A percentile compares a stretch with the other conserved stretches of the same genome.
Evolutionary conservation across 2,113 vertebrate species (phyloP).

Genomic region (Sitta europaea): DNA sequence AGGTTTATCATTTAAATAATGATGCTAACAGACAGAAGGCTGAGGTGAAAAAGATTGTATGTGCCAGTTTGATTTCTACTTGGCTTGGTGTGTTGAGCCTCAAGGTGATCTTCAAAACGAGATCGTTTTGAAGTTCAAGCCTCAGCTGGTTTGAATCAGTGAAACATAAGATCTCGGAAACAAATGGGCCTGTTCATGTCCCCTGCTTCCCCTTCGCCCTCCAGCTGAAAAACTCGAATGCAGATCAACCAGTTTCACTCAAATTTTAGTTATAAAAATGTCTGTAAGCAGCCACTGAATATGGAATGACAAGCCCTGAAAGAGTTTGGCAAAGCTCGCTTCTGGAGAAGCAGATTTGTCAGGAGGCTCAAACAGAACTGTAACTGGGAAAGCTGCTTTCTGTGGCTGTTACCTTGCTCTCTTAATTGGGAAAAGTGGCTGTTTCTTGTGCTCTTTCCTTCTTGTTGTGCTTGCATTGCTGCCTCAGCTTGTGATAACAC

Average conservation of each 20-base stretch:
- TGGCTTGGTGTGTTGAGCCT: neutral
- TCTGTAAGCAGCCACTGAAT: neutral
- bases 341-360: neutral
- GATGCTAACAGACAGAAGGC: neutral
- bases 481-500: neutral
- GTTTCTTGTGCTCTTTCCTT: neutral
- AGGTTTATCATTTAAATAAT: constrained; percentile 1
- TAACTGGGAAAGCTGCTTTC: neutral
- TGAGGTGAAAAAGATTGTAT: neutral
- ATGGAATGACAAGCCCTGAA: neutral
- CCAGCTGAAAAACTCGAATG: neutral
- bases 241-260: neutral
- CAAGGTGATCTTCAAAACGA: constrained; percentile 29
- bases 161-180: neutral
- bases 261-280: neutral
- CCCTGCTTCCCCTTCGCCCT: neutral
- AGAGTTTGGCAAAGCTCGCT: neutral
- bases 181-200: neutral
- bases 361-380: neutral
- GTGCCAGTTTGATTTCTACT: constrained; percentile 11
- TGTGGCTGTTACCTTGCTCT: neutral
- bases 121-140: neutral
- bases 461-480: neutral
- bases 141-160: constrained; percentile 10
- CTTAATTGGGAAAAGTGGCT: neutral